A percentile compares a stretch with the other conserved stretches of the same genome.
These are phyloP conservation scores for Pionites leucogaster DNA, from an alignment of 2,113 vertebrate species.

Conservation along the genomic window DNA sequence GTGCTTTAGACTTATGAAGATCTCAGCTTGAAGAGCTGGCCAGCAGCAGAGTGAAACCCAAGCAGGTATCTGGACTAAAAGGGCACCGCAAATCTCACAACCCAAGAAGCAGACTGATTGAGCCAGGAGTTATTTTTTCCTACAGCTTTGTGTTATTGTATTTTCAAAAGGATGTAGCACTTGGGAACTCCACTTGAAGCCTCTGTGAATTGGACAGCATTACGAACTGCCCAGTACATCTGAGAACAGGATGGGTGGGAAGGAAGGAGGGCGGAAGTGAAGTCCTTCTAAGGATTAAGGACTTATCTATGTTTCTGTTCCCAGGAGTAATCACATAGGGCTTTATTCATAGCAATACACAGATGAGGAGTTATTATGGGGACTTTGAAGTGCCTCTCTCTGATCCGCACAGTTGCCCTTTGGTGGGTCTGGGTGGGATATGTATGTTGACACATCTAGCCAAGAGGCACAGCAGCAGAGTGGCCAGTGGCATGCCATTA, in stretches of 20 bases:
- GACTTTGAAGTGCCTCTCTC: neutral
- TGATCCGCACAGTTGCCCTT: neutral
- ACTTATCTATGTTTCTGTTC: neutral
- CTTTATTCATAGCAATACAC: neutral
- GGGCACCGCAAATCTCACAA: neutral
- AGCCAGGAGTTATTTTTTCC: neutral
- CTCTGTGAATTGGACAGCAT: neutral
- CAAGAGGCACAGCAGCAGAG: neutral
- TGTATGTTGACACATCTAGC: neutral
- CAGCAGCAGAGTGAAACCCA: neutral
- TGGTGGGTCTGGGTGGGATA: neutral
- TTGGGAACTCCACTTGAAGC: neutral
- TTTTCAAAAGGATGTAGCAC: neutral
- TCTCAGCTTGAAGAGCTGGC: neutral
- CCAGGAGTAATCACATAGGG: neutral
- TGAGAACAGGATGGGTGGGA: neutral
- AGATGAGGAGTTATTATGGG: neutral
- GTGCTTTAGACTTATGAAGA: rapidly evolving
- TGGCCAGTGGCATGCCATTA: neutral
- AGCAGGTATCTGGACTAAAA: neutral
- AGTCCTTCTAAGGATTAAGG: neutral
- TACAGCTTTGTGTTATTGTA: neutral
- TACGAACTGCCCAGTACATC: neutral
- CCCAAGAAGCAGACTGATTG: neutral
- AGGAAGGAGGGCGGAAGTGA: neutral